Evolutionary conservation across 2,888 invertebrate genomes (phyloP).

Genomic region (Leucophenga maculata): DNA sequence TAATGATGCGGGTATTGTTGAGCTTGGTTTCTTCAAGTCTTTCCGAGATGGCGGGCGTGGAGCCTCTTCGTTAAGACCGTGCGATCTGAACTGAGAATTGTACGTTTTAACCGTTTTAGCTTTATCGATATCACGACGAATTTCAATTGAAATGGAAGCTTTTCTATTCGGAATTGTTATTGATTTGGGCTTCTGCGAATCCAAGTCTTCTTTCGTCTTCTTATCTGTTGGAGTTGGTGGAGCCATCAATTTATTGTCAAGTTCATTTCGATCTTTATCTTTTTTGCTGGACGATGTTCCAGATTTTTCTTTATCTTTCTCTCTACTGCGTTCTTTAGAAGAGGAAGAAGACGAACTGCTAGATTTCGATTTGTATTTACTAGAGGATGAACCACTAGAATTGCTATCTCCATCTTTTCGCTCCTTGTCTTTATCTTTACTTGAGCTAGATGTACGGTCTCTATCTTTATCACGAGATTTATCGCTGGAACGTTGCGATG

Average conservation of each 20-base stretch:
- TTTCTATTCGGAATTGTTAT: slow-evolving; percentile 73
- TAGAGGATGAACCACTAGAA: slow-evolving; percentile 45
- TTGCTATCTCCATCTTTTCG: slow-evolving; percentile 64
- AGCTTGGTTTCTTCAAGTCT: slow-evolving; percentile 76
- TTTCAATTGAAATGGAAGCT: slow-evolving; percentile 87
- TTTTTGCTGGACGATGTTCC: slow-evolving; percentile 44
- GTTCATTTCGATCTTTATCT: slow-evolving; percentile 75
- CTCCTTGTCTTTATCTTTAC: slow-evolving; percentile 68
- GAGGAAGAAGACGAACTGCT: slow-evolving; percentile 62
- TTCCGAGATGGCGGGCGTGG: slow-evolving; percentile 88
- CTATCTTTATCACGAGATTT: slow-evolving; percentile 72
- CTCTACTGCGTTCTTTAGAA: slow-evolving; percentile 73
- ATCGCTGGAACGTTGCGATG: slow-evolving; percentile 68
- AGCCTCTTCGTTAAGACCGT: slow-evolving; percentile 89
- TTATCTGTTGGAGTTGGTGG: slow-evolving; percentile 76
- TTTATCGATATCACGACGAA: slow-evolving; percentile 81
- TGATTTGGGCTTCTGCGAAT: slow-evolving; percentile 61
- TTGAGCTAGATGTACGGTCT: slow-evolving; percentile 64
- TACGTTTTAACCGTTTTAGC: slow-evolving; percentile 94
- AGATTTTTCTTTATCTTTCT: slow-evolving; percentile 66
- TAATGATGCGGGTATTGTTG: slow-evolving; percentile 68
- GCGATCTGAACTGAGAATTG: slow-evolving; percentile 92
- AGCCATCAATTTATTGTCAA: slow-evolving; percentile 79
- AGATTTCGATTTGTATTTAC: slow-evolving; percentile 57
- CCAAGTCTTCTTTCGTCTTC: slow-evolving; percentile 74